These are phyloP conservation scores for Ceyx margarethae DNA, from an alignment of 2,113 vertebrate genomes.

Conservation along the genomic window DNA sequence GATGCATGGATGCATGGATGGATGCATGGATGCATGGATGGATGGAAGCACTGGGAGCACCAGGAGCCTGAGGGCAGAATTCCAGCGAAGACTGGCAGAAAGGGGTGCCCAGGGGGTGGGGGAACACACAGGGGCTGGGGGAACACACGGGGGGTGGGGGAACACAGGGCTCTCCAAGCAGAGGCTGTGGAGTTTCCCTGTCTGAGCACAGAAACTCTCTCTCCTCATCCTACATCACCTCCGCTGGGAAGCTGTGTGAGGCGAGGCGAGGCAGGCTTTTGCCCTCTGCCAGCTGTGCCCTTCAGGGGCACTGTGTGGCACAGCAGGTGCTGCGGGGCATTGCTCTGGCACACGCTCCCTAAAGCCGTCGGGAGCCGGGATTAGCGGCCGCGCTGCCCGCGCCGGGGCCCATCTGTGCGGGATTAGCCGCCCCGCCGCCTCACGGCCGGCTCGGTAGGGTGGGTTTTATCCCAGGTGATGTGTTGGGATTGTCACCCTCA, in stretches of 20 bases:
- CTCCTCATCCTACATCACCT: too few species aligned
- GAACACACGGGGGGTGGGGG: too few species aligned
- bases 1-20: too few species aligned
- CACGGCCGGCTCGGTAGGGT: neutral
- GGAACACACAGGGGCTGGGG: accelerated
- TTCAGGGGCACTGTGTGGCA: neutral
- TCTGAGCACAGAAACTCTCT: accelerated
- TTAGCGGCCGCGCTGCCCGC: neutral
- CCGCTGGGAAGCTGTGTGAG: accelerated
- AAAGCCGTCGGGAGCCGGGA: neutral
- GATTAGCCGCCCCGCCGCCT: neutral
- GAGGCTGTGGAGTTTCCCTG: accelerated
- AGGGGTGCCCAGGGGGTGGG: accelerated
- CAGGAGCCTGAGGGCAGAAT: accelerated
- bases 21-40: neutral
- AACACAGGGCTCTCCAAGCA: neutral
- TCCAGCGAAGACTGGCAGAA: neutral
- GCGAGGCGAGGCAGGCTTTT: neutral
- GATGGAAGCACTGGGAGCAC: neutral
- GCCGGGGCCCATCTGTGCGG: neutral
- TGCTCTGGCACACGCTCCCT: neutral
- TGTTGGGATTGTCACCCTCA: neutral
- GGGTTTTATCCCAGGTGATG: neutral
- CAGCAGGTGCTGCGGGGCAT: neutral
- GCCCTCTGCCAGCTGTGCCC: slow-evolving; percentile 17